Percentiles rank a stretch among this genome's conserved stretches.
Conservation (phyloP, 2,113 vertebrate species). For the Melospiza melodia region DNA sequence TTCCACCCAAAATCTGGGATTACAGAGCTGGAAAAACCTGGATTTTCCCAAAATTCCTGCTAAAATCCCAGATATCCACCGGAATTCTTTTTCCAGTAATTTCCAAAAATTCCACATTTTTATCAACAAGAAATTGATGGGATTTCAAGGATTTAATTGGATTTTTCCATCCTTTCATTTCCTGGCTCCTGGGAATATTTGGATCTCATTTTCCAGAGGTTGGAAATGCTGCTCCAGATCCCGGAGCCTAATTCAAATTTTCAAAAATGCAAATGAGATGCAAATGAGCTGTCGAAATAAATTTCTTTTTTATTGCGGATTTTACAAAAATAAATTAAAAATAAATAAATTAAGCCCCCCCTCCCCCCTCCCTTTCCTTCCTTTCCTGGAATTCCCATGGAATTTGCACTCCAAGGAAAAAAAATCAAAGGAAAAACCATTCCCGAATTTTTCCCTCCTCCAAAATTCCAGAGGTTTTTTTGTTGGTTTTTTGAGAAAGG, state of each 20-base stretch:
- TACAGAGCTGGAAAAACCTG: rapidly evolving
- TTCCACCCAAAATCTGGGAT: not conserved
- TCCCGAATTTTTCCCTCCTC: not conserved
- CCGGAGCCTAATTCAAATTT: rapidly evolving
- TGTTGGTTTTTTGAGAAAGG: not conserved
- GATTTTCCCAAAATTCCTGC: not conserved
- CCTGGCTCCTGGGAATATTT: not conserved
- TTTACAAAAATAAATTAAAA: constrained; percentile 99
- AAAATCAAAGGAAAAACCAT: not conserved
- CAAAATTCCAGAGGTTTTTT: not conserved
- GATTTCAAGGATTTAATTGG: rapidly evolving
- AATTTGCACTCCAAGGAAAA: not conserved
- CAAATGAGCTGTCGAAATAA: constrained; percentile 74
- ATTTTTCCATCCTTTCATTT: not conserved
- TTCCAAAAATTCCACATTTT: not conserved
- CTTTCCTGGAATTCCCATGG: not conserved
- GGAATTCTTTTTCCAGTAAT: not conserved
- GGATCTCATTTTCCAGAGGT: not conserved
- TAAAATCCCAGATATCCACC: not conserved
- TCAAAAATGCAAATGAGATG: not conserved
- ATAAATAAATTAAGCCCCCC: constrained; percentile 83
- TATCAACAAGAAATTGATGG: too few species aligned
- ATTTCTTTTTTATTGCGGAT: constrained; percentile 88
- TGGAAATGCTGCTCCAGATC: not conserved
- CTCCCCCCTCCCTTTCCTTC: constrained; percentile 59